A percentile compares a stretch with the other conserved stretches of the same genome.
These are phyloP conservation scores for Bryconaethiops microstoma DNA, from an alignment of 2,797 vertebrate genomes.

Conservation along the genomic window DNA sequence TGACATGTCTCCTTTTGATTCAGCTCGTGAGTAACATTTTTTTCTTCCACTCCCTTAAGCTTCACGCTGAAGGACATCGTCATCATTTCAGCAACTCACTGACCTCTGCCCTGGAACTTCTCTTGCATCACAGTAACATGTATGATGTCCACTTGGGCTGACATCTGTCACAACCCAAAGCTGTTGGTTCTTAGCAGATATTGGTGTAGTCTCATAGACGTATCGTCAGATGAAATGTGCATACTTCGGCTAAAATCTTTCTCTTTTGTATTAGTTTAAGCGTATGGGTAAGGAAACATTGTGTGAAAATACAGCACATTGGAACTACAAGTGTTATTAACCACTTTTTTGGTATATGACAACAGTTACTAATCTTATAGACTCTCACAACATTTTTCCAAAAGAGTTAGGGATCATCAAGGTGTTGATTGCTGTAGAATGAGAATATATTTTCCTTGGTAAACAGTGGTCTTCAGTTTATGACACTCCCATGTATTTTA, in stretches of 20 bases:
- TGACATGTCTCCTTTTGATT: conserved; percentile 32
- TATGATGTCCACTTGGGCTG: background rate
- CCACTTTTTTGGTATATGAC: too few species aligned
- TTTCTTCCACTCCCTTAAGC: conserved; percentile 18
- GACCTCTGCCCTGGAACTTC: conserved; percentile 6
- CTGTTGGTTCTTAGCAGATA: background rate
- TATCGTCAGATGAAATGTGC: background rate
- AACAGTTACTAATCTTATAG: too few species aligned
- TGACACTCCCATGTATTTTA: too few species aligned
- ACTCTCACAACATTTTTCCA: too few species aligned
- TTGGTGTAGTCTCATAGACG: background rate
- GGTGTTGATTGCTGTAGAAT: too few species aligned
- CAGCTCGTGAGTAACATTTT: conserved; percentile 39
- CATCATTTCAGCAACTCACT: conserved; percentile 7
- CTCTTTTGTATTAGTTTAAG: background rate
- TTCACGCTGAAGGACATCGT: conserved; percentile 4
- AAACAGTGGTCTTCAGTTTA: too few species aligned
- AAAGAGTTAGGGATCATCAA: too few species aligned
- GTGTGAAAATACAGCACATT: too few species aligned
- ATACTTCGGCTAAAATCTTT: too few species aligned
- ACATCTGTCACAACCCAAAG: background rate
- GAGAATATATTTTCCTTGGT: too few species aligned
- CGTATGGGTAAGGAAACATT: too few species aligned
- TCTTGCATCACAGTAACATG: conserved; percentile 16
- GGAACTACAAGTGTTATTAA: too few species aligned